Evolutionary conservation across 2,888 invertebrate species (phyloP).

Genomic region (Willowsia nigromaculata): DNA sequence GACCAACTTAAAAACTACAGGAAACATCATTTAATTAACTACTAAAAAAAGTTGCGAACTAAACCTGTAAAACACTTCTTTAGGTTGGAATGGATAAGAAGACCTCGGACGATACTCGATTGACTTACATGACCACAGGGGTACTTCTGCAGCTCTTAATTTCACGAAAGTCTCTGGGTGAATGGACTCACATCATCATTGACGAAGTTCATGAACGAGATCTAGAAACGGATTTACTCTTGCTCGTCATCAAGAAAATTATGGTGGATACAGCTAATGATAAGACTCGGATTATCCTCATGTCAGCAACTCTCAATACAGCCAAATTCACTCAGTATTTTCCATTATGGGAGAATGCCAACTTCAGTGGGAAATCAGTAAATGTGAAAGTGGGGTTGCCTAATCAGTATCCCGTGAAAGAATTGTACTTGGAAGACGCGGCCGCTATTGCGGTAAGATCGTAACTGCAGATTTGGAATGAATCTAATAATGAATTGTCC

Average conservation of each 20-base stretch:
- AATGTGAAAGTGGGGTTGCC: conserved; percentile 20
- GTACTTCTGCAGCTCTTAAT: conserved; percentile 91
- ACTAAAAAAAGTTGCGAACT: no score
- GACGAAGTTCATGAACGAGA: conserved; percentile 97
- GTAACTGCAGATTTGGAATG: background rate
- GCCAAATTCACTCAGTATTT: conserved; percentile 87
- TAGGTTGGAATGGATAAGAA: conserved; percentile 76
- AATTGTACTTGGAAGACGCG: conserved; percentile 68
- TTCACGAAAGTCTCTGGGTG: conserved; percentile 85
- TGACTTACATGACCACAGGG: conserved; percentile 94
- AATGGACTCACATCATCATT: conserved; percentile 93
- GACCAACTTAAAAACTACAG: background rate
- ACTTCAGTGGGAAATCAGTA: background rate
- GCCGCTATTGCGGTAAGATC: conserved; percentile 38
- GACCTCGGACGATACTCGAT: conserved; percentile 84
- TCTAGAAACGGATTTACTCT: conserved; percentile 93
- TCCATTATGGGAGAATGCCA: conserved; percentile 61
- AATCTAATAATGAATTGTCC: background rate
- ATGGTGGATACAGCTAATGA: conserved; percentile 85
- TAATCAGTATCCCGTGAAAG: conserved; percentile 39
- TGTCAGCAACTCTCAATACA: conserved; percentile 96
- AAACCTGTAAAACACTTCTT: no score
- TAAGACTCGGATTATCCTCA: conserved; percentile 88
- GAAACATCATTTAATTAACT: background rate
- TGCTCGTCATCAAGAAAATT: conserved; percentile 90